Conservation (phyloP, 2,113 vertebrate species). For the Melanerpes aurifrons region DNA sequence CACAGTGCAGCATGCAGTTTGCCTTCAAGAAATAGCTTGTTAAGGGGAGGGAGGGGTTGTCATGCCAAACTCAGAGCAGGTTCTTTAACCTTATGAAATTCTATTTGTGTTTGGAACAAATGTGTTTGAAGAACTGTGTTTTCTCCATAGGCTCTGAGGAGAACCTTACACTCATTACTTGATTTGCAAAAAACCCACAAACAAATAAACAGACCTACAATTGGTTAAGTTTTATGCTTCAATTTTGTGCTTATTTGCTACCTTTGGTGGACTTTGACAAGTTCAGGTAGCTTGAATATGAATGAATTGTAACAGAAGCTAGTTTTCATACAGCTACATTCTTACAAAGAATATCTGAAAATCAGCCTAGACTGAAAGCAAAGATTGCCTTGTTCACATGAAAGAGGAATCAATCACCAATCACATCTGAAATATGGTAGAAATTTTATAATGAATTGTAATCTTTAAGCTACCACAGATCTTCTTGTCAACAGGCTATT, state of each 20-base stretch:
- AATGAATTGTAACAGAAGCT: neutral
- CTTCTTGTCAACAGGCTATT: neutral
- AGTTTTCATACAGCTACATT: neutral
- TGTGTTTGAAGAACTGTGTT: neutral
- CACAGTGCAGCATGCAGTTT: neutral
- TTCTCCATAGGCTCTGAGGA: neutral
- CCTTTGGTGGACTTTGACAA: neutral
- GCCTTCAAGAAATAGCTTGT: neutral
- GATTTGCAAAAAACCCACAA: neutral
- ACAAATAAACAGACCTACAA: neutral
- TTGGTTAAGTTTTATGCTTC: neutral
- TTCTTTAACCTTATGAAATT: neutral
- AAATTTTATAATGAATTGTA: neutral
- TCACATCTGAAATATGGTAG: neutral
- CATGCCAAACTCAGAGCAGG: neutral
- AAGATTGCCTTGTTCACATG: neutral
- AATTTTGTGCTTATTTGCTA: neutral
- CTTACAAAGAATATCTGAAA: neutral
- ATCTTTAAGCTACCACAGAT: neutral
- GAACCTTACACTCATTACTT: neutral
- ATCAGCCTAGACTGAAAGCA: neutral
- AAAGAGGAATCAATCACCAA: neutral
- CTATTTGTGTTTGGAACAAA: neutral
- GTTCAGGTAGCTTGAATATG: neutral
- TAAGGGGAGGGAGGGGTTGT: neutral